These are phyloP conservation scores for Lepisosteus oculatus DNA, from an alignment of 2,113 vertebrate genomes.

Conservation along the genomic window DNA sequence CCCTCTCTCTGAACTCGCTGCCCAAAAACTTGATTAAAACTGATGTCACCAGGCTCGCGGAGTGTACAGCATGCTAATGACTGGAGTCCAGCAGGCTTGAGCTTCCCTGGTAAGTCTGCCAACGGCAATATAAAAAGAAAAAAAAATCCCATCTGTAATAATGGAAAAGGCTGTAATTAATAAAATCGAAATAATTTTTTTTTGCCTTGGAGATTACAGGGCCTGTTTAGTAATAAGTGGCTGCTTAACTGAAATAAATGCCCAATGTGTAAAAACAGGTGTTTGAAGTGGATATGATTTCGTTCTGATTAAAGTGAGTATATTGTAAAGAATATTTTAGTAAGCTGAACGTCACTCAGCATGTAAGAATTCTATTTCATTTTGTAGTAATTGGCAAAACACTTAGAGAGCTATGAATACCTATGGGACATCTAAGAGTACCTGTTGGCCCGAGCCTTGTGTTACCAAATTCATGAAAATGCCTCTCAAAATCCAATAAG, in stretches of 20 bases:
- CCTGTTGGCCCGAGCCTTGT: no score
- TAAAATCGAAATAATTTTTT: neutral
- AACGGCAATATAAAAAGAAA: neutral
- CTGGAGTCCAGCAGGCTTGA: neutral
- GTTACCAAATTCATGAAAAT: no score
- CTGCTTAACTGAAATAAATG: neutral
- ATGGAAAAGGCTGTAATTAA: slow-evolving; percentile 4
- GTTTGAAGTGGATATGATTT: no score
- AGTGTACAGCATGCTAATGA: neutral
- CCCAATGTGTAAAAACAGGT: neutral
- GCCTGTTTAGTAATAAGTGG: neutral
- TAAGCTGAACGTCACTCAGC: no score
- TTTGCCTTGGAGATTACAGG: neutral
- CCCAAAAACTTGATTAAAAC: neutral
- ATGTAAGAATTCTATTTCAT: no score
- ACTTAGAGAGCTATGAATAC: no score
- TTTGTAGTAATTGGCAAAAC: no score
- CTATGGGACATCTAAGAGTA: no score
- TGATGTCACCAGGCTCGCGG: neutral
- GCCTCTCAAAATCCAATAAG: no score
- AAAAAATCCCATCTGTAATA: neutral
- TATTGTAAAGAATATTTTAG: no score
- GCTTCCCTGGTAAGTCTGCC: neutral
- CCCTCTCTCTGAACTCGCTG: neutral
- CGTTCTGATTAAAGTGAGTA: no score